Evolutionary conservation across 2,113 vertebrate genomes (phyloP), one percentile per base, ranked within the genome.

Genomic region (Spermophilus dauricus): DNA sequence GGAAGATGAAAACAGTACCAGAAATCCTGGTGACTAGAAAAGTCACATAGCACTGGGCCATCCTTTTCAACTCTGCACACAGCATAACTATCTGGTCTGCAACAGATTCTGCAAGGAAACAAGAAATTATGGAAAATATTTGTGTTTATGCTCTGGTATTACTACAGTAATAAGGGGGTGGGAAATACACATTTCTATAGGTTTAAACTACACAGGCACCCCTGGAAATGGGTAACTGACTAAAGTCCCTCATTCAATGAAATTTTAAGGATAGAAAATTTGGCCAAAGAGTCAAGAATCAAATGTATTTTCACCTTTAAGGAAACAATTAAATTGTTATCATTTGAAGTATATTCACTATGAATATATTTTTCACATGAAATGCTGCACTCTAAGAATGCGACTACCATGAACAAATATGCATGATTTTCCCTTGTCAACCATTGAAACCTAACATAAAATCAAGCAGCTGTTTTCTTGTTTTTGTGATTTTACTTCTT

Each of bases 1-100:
- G 45, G 20, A 9, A 83, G 30, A 86, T 58, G 39, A 95, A 91
- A 80, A 61, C 39, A 77, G 42, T 48, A 78, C 30, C 34, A 72
- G n/a, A 92, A 75, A 48, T 87, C n/a, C 24, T 90, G 76, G 80
- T n/a, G 76, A 32, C 56, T 87, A 32, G 63, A 65, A 73, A 83
- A 80, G 69, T 90, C n/a, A 39, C 2, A 34, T 61, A 67, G 45
- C 76, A 11, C 85, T 51, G 63, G 63, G n/a, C 34, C 73, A 72
- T 42, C 34, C 32, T 69, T 97, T 87, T 87, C 56, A 94, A 70
- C 63, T 86, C 13, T 56, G 69, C 37, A 82, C 10, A 77, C n/a
- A 87, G 9, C 24, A 24, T 4, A 61, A 56, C 53, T 95, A 92
- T 32, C 18, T 82, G 77, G 28, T 78, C 63, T 90, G 11, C 48